Evolutionary conservation across 2,888 invertebrate species (phyloP).

Genomic region (Xylophagus ater): DNA sequence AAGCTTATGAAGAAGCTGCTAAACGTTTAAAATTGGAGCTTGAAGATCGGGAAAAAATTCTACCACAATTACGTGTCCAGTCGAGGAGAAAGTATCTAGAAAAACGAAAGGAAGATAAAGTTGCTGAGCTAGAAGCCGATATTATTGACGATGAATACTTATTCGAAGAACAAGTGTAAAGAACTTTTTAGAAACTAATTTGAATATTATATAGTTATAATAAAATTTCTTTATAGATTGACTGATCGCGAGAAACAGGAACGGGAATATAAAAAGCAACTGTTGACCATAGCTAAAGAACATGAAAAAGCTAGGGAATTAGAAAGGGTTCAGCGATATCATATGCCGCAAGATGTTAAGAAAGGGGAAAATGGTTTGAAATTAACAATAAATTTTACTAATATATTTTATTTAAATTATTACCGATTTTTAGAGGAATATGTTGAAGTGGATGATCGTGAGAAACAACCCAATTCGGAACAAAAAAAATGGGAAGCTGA

Average conservation of each 20-base stretch:
- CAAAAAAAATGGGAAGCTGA: conserved; percentile 97
- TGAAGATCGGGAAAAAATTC: conserved; percentile 71
- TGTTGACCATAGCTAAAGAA: conserved; percentile 83
- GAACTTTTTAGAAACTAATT: conserved; percentile 20
- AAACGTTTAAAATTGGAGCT: conserved; percentile 80
- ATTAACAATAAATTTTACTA: neutral
- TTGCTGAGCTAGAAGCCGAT: conserved; percentile 88
- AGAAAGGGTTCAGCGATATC: conserved; percentile 86
- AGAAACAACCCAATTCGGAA: conserved; percentile 71
- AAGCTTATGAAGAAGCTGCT: conserved; percentile 76
- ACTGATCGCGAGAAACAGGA: conserved; percentile 78
- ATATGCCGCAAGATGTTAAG: conserved; percentile 83
- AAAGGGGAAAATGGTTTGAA: conserved; percentile 53
- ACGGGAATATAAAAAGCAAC: conserved; percentile 78
- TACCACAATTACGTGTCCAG: conserved; percentile 80
- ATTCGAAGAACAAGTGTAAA: conserved; percentile 79
- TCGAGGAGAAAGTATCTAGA: conserved; percentile 89
- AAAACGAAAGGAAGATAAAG: conserved; percentile 93
- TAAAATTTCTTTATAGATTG: conserved; percentile 46
- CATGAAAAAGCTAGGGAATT: conserved; percentile 90
- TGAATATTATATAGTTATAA: neutral
- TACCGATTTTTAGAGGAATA: conserved; percentile 49
- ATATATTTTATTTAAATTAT: conserved; percentile 1
- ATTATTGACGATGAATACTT: conserved; percentile 93
- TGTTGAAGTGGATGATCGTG: conserved; percentile 75